Percentiles rank a stretch among this genome's conserved stretches.
These are phyloP conservation scores for Tanypteryx hageni DNA, from an alignment of 2,888 invertebrate species.

Conservation along the genomic window DNA sequence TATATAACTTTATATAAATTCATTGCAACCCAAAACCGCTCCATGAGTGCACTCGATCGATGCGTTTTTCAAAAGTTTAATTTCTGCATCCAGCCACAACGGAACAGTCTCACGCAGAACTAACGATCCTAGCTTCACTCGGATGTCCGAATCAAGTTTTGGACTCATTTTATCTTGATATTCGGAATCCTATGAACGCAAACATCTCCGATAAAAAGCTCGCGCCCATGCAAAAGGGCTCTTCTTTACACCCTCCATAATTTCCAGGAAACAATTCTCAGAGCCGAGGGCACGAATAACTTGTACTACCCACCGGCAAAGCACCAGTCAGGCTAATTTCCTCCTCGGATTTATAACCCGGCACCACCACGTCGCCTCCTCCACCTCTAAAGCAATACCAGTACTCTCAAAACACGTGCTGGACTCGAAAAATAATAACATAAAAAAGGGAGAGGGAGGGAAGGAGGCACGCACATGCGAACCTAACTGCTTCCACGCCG, in stretches of 20 bases:
- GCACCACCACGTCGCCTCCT: background rate
- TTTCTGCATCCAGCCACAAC: too few relatives aligned
- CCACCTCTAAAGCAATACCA: background rate
- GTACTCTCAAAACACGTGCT: constrained; percentile 13
- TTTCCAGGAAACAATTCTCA: constrained; percentile 3
- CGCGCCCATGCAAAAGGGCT: background rate
- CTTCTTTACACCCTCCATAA: background rate
- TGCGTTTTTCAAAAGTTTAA: too few relatives aligned
- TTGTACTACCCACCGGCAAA: background rate
- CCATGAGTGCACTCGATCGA: too few relatives aligned
- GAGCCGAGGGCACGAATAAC: background rate
- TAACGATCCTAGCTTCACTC: too few relatives aligned
- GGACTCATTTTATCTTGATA: background rate
- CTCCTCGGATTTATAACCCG: background rate
- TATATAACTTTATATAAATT: too few relatives aligned
- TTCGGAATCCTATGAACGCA: background rate
- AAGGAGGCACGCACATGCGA: background rate
- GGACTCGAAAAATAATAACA: constrained; percentile 30
- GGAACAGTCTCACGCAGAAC: too few relatives aligned
- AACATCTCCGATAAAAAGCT: background rate
- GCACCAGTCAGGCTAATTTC: background rate
- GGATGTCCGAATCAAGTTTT: background rate
- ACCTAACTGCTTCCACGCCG: background rate
- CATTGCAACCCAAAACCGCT: too few relatives aligned
- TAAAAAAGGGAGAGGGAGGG: background rate